Evolutionary conservation across 2,888 invertebrate genomes (phyloP).

Genomic region (Chrysolina oricalcia): DNA sequence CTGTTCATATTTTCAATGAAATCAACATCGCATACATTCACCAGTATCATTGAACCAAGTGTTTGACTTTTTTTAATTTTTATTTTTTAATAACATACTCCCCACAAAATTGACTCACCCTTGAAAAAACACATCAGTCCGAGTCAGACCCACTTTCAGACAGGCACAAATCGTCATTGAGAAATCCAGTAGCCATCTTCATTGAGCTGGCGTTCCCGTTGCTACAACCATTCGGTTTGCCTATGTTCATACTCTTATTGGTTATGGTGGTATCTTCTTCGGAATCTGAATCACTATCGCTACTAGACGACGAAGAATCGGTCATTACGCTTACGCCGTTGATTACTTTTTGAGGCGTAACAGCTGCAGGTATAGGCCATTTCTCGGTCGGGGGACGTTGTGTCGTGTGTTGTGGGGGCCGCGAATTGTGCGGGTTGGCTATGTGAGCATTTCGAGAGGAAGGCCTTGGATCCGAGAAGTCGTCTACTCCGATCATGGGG

Average conservation of each 20-base stretch:
- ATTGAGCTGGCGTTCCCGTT: slow-evolving; percentile 70
- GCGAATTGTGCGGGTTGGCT: slow-evolving; percentile 36
- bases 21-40: no score
- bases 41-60: no score
- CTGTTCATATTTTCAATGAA: no score
- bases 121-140: slow-evolving; percentile 53
- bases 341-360: slow-evolving; percentile 48
- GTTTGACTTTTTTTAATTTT: no score
- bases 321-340: slow-evolving; percentile 69
- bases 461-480: slow-evolving; percentile 68
- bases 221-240: slow-evolving; percentile 67
- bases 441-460: slow-evolving; percentile 41
- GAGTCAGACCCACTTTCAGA: slow-evolving; percentile 88
- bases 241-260: slow-evolving; percentile 47
- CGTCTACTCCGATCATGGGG: slow-evolving; percentile 84
- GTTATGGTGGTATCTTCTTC: slow-evolving; percentile 54
- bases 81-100: background rate
- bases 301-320: slow-evolving; percentile 65
- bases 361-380: slow-evolving; percentile 55
- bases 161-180: slow-evolving; percentile 89
- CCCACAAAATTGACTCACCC: slow-evolving; percentile 1
- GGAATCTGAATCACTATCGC: slow-evolving; percentile 70
- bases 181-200: slow-evolving; percentile 74
- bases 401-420: slow-evolving; percentile 31
- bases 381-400: slow-evolving; percentile 54